Conservation (phyloP, 2,888 invertebrate species). For the Pasiphila rectangulata region DNA sequence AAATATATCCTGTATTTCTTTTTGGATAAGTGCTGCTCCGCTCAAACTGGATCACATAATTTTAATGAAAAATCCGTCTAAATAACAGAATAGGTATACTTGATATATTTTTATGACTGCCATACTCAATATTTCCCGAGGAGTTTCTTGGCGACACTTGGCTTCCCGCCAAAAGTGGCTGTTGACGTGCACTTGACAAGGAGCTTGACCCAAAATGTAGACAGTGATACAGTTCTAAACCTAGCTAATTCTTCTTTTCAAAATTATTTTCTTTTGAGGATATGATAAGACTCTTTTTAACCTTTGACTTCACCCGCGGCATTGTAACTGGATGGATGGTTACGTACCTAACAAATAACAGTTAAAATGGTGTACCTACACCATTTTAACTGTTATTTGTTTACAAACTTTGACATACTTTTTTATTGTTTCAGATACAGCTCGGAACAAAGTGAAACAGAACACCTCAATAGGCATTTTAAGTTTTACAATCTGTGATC, state of each 20-base stretch:
- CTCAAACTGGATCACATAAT: too few species aligned
- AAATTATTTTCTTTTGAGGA: conserved; percentile 5
- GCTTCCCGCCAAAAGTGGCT: conserved; percentile 60
- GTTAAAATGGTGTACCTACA: too few species aligned
- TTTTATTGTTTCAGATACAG: conserved; percentile 65
- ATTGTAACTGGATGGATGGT: too few species aligned
- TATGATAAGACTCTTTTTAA: background rate
- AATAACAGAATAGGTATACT: background rate
- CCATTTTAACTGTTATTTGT: background rate
- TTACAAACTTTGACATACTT: conserved; percentile 10
- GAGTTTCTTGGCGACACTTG: conserved; percentile 56
- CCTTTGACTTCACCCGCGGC: too few species aligned
- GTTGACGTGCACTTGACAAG: conserved; percentile 65
- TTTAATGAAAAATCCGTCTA: background rate
- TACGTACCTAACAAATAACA: too few species aligned
- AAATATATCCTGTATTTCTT: too few species aligned
- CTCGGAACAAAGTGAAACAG: conserved; percentile 54
- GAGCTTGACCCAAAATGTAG: conserved; percentile 68
- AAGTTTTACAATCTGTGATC: conserved; percentile 78
- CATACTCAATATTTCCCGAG: conserved; percentile 54
- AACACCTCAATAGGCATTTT: conserved; percentile 66
- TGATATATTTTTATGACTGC: conserved; percentile 42
- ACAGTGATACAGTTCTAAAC: conserved; percentile 24
- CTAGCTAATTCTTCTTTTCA: conserved; percentile 2
- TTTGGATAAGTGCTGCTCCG: too few species aligned